Percentiles rank a stretch among this genome's conserved stretches.
Conservation (phyloP, 2,797 vertebrate genomes). For the Pelodytes ibericus region DNA sequence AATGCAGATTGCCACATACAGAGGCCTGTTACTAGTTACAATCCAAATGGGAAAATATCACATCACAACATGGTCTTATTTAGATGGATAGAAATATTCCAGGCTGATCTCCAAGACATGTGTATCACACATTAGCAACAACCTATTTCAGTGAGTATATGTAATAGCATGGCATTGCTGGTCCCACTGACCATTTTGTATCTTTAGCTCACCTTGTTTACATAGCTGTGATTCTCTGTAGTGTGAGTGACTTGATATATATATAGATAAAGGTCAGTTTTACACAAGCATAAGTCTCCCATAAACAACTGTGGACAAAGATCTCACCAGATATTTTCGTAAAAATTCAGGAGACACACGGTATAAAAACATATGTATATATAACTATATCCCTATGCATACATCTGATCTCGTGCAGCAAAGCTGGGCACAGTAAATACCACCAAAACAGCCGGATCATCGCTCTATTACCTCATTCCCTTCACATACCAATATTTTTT, state of each 20-base stretch:
- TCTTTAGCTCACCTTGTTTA: neutral
- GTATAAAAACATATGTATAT: no score
- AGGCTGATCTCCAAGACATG: neutral
- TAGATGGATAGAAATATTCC: neutral
- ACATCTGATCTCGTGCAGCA: no score
- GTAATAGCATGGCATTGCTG: neutral
- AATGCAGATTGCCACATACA: neutral
- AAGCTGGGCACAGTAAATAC: no score
- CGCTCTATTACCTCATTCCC: no score
- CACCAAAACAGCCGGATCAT: no score
- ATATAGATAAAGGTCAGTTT: neutral
- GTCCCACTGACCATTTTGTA: neutral
- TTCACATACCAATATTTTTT: no score
- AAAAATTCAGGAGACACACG: no score
- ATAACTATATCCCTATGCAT: no score
- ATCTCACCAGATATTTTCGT: neutral
- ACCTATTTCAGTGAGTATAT: neutral
- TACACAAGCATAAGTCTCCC: neutral
- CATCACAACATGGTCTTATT: neutral
- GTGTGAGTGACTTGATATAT: neutral
- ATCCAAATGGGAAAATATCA: neutral
- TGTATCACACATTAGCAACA: neutral
- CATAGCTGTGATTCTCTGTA: neutral
- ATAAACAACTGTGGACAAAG: neutral
- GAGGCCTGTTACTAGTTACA: neutral